Evolutionary conservation across 1,140 invertebrate genomes (phyloP), one percentile per base, ranked within the genome.

Genomic region (Chymomyza costata): DNA sequence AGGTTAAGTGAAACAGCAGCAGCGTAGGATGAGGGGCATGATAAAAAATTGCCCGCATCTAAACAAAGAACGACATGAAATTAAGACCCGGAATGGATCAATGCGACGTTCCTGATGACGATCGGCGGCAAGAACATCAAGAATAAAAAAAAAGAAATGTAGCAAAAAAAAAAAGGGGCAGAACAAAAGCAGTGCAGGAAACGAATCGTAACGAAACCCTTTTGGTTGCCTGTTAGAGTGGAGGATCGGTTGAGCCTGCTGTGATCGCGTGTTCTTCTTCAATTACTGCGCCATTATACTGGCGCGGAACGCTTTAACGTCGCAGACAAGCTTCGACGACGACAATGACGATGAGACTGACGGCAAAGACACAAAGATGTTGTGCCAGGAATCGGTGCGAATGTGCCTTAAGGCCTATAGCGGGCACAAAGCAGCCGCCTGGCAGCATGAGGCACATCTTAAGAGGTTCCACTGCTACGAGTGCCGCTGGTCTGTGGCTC

Each of bases 201-300:
- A 41, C 46, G 46, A 43, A 28, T 39, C 25, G 16, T 38, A 10
- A 40, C 21, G 48, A 53, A 58, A 53, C 55, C 54, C 44, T 57
- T 57, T 21, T 11, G 35, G 47, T 58, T 32, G 51, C 32, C 38
- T 48, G 58, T 38, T 59, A 30, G 41, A 46, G 51, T 21, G 39
- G 46, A 16, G 51, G 45, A 38, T 19, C 6, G n/a, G 18, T 55
- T 44, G 46, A 18, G 14, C 45, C 63, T 40, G 46, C 50, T 48
- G 54, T 34, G 73, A 80, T 80, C 67, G 73, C 73, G 73, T 80
- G 73, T 80, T 80, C 67, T 65, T 68, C 64, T 80, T 80, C 73
- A 80, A 80, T 80, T 80, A 80, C 73, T 67, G 66, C 67, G 66
- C 66, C 59, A 78, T 78, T 78, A 78, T 78, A 78, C 57, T 53